Base-by-base conservation (phyloP, 1,140 invertebrate genomes). In the Drosophila insularis region DNA sequence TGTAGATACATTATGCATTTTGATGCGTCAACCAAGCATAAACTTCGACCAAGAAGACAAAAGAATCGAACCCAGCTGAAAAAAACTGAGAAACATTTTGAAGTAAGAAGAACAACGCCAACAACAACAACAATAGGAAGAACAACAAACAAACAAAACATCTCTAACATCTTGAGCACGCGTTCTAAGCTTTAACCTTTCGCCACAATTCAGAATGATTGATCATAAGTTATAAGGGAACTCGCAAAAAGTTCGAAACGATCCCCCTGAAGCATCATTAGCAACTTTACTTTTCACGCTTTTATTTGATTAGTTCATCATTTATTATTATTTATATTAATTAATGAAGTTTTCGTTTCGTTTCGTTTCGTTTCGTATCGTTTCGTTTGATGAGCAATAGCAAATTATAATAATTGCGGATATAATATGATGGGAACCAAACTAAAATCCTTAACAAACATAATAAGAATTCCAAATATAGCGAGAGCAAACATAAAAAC, bases 301-400 rank as follows among this genome's bases (percentile, higher is more conserved):
- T 89, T 72, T 80, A 87, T 87, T 89, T 89, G 84, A 87, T 89
- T 80, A 70, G 86, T 78, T 89, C 73, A 80, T 89, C 80, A 80
- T 87, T 87, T 84, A 89, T 87, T 87, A 77, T 80, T 80, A 78
- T 87, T 84, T 80, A 78, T 78, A 78, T 84, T 78, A 80, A 89
- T 87, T 89, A 87, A 77, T 82, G 64, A 70, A 73, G 54, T 66
- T 73, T 73, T 54, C 53, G 62, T 43, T 62, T 55, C 40, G 60
- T 66, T 80, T 64, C 54, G 59, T 50, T 50, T 59, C 68, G 6
- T 50, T 46, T 62, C 23, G 6, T 27, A 19, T 7, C 23, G 31
- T 32, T 14, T 40, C 62, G 13, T 8, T 39, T 76, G 69, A 60
- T 74, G 68, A 56, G 43, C 8, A 78, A 65, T 63, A 80, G 66